A percentile compares a stretch with the other conserved stretches of the same genome.
Evolutionary conservation across 2,888 invertebrate genomes (phyloP).

Genomic region (Habrosyne pyritoides): DNA sequence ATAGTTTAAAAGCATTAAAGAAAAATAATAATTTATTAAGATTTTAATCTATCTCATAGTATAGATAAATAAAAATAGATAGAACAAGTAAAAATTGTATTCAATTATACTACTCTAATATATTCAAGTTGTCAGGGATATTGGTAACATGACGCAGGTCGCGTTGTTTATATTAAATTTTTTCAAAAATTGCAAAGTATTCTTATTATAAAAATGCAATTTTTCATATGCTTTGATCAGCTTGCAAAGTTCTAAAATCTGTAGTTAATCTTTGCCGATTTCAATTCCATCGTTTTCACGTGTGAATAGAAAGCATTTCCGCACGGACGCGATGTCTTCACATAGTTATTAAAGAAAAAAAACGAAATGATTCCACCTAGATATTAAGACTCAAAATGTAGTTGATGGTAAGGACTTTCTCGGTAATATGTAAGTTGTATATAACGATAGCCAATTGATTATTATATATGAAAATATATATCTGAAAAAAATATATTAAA

Average conservation of each 20-base stretch:
- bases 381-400: constrained; percentile 73
- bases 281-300: constrained; percentile 12
- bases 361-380: constrained; percentile 77
- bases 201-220: constrained; percentile 9
- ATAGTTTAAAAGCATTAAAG: too few species aligned
- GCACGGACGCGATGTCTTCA: constrained; percentile 27
- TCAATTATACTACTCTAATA: too few species aligned
- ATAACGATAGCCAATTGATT: constrained; percentile 73
- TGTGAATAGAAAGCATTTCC: constrained; percentile 33
- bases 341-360: constrained; percentile 43
- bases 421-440: constrained; percentile 70
- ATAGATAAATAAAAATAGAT: too few species aligned
- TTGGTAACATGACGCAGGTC: background rate
- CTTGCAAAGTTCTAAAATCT: background rate
- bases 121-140: background rate
- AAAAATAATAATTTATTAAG: too few species aligned
- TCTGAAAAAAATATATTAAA: constrained; percentile 56
- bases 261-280: constrained; percentile 1
- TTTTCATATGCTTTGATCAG: background rate
- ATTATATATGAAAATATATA: constrained; percentile 73
- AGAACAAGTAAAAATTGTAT: too few species aligned
- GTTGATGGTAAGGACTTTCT: constrained; percentile 70
- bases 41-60: too few species aligned
- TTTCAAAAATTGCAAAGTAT: constrained; percentile 2
- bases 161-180: background rate